Conservation (phyloP, 2,797 vertebrate species). For the Fringilla coelebs region DNA sequence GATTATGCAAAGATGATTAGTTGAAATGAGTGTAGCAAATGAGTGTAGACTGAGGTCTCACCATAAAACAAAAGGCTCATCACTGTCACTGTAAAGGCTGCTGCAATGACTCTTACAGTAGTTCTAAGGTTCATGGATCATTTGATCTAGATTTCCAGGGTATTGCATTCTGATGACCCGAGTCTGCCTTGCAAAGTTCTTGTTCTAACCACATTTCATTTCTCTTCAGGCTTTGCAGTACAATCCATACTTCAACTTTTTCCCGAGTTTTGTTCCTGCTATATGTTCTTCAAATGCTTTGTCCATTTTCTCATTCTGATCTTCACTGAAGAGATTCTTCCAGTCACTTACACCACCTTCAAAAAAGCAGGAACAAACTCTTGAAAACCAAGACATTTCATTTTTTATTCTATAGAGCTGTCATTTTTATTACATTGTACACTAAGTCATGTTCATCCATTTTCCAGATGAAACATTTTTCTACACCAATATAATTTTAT, state of each 20-base stretch:
- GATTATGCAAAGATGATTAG: neutral
- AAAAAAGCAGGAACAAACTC: neutral
- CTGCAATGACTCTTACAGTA: neutral
- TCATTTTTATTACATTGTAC: neutral
- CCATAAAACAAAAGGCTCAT: neutral
- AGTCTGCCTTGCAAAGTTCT: neutral
- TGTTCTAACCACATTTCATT: neutral
- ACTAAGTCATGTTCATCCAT: neutral
- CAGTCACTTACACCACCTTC: conserved; percentile 83
- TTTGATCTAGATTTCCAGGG: neutral
- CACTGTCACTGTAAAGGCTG: neutral
- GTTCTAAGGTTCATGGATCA: neutral
- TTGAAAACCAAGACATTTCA: neutral
- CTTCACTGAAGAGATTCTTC: conserved; percentile 63
- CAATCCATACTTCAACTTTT: conserved; percentile 74
- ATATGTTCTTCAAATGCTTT: conserved; percentile 73
- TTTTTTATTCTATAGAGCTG: neutral
- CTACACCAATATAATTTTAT: neutral
- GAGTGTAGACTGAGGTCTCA: neutral
- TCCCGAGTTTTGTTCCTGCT: conserved; percentile 75
- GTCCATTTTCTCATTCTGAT: conserved; percentile 81
- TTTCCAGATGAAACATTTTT: neutral
- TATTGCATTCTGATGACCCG: neutral
- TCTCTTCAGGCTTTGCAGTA: conserved; percentile 72
- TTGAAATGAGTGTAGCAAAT: neutral